phyloP scores from a whole-genome alignment of 1,140 invertebrate genomes.

The Bicyclus anynana region DNA sequence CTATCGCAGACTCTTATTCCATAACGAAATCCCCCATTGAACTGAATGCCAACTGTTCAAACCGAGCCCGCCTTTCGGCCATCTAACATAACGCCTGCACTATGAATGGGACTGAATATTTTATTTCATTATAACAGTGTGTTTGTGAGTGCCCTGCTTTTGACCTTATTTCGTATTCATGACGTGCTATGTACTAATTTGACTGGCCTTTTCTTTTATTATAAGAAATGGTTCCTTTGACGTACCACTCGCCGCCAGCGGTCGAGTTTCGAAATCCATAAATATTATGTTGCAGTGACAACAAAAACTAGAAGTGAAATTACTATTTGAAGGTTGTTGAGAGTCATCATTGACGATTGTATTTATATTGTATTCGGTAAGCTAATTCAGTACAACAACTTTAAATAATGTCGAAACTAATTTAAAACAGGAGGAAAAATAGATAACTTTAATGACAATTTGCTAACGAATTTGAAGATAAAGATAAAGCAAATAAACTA shows the following conservation, averaged over 20 bases:
- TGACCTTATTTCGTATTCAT: slow-evolving; percentile 73
- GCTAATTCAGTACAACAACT: too few species aligned
- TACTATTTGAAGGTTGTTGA: slow-evolving; percentile 1
- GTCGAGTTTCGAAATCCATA: slow-evolving; percentile 16
- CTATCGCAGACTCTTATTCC: too few species aligned
- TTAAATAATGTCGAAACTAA: too few species aligned
- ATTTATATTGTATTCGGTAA: too few species aligned
- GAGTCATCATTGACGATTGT: not conserved
- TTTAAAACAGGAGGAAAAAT: too few species aligned
- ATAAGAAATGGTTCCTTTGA: slow-evolving; percentile 34
- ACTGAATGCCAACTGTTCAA: slow-evolving; percentile 58
- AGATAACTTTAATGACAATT: too few species aligned
- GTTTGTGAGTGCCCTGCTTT: slow-evolving; percentile 68
- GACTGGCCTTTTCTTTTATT: slow-evolving; percentile 41
- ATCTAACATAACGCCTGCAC: slow-evolving; percentile 50
- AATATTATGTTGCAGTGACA: slow-evolving; percentile 13
- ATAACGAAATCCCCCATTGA: slow-evolving; percentile 29
- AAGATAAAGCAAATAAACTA: too few species aligned
- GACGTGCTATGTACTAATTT: slow-evolving; percentile 63
- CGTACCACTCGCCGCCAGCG: slow-evolving; percentile 23
- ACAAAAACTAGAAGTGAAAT: not conserved
- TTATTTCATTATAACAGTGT: slow-evolving; percentile 66
- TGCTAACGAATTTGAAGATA: too few species aligned
- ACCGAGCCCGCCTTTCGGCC: slow-evolving; percentile 60
- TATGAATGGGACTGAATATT: slow-evolving; percentile 73